A percentile compares a stretch with the other conserved stretches of the same genome.
Conservation (phyloP, 2,888 invertebrate genomes). For the Rotaria macrura region DNA sequence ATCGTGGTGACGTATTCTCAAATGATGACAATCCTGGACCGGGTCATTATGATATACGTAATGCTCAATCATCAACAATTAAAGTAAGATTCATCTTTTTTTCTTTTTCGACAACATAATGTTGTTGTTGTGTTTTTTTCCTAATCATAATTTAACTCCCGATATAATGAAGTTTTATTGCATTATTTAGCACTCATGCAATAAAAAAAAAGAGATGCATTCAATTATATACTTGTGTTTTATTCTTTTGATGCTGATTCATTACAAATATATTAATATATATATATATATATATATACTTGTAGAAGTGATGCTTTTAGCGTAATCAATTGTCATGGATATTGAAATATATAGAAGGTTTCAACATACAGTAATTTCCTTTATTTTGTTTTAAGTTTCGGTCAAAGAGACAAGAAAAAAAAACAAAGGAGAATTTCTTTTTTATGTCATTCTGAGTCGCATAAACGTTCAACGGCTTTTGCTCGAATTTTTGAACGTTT, state of each 20-base stretch:
- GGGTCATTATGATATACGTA: conserved; percentile 37
- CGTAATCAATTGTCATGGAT: not conserved
- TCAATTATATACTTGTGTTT: too few relatives aligned
- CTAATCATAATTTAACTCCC: too few relatives aligned
- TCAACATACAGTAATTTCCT: not conserved
- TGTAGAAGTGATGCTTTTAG: not conserved
- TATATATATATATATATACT: not conserved
- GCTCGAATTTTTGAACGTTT: not conserved
- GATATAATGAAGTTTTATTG: too few relatives aligned
- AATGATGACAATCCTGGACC: conserved; percentile 40
- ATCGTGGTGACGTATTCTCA: conserved; percentile 39
- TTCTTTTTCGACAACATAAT: not conserved
- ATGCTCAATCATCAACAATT: not conserved
- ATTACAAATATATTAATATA: too few relatives aligned
- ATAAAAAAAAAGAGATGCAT: too few relatives aligned
- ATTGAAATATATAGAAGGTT: not conserved
- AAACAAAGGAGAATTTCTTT: not conserved
- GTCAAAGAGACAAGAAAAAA: not conserved
- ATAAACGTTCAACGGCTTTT: not conserved
- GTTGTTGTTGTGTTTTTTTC: too few relatives aligned
- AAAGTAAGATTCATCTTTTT: not conserved
- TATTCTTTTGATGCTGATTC: not conserved
- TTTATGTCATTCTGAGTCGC: not conserved
- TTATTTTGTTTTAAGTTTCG: not conserved
- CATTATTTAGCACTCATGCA: too few relatives aligned